Evolutionary conservation across 2,797 vertebrate genomes (phyloP).

Genomic region (Eulemur rubriventer): DNA sequence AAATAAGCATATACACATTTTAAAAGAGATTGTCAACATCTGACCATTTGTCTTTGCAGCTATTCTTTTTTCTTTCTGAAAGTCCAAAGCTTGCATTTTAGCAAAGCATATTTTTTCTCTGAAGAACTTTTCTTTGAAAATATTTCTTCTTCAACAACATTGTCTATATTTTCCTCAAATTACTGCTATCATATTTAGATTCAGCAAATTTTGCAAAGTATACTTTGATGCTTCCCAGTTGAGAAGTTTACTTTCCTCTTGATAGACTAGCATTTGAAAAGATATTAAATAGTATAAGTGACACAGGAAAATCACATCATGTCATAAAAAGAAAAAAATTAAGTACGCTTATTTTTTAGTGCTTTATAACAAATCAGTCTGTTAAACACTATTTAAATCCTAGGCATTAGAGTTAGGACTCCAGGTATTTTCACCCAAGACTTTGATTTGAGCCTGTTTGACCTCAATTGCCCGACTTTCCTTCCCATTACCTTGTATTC

Average conservation of each 20-base stretch:
- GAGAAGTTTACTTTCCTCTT: neutral
- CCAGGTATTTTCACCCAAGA: neutral
- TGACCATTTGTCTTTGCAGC: neutral
- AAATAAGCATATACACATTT: neutral
- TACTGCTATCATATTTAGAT: neutral
- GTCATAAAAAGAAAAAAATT: neutral
- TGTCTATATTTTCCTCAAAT: neutral
- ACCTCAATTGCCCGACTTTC: neutral
- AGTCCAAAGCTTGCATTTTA: neutral
- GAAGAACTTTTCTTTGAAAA: neutral
- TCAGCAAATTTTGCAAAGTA: neutral
- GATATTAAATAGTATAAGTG: neutral
- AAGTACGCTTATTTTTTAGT: neutral
- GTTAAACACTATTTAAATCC: slow-evolving; percentile 12
- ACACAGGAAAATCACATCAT: neutral
- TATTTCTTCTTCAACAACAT: neutral
- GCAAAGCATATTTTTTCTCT: neutral
- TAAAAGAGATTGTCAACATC: neutral
- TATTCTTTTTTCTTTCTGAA: neutral
- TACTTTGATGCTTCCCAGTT: neutral
- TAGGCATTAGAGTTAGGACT: neutral
- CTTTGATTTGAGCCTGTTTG: neutral
- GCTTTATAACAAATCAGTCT: neutral
- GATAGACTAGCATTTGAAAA: fast-evolving
- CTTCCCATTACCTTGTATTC: neutral